A percentile compares a stretch with the other conserved stretches of the same genome.
Conservation (phyloP, 2,888 invertebrate genomes). For the Hydriomena furcata region DNA sequence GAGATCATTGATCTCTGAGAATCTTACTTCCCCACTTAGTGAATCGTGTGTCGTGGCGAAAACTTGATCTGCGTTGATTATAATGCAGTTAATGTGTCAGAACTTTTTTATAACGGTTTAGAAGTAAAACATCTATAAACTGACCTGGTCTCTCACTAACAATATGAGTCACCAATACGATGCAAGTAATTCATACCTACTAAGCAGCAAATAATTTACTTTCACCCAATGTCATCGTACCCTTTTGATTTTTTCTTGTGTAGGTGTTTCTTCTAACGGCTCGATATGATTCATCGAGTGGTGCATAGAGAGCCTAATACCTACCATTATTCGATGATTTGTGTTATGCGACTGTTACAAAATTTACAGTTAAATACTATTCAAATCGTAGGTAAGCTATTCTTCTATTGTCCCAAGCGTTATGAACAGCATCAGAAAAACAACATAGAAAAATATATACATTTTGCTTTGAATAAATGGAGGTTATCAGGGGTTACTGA, state of each 20-base stretch:
- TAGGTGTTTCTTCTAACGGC: conserved; percentile 49
- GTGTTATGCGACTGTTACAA: conserved; percentile 68
- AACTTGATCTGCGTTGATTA: too few relatives aligned
- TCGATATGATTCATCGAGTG: conserved; percentile 51
- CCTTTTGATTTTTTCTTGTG: conserved; percentile 14
- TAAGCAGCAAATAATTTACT: conserved; percentile 14
- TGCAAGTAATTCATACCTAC: background rate
- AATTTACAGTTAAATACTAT: conserved; percentile 54
- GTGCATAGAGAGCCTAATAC: conserved; percentile 24
- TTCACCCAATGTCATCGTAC: conserved; percentile 17
- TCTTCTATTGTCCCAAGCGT: conserved; percentile 1
- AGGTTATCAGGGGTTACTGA: background rate
- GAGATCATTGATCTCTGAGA: too few relatives aligned
- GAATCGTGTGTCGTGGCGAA: too few relatives aligned
- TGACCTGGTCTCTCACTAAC: too few relatives aligned
- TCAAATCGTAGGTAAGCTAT: background rate
- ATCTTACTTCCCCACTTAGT: too few relatives aligned
- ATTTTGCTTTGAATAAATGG: background rate
- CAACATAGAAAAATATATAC: background rate
- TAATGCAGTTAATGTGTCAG: too few relatives aligned
- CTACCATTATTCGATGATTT: conserved; percentile 54
- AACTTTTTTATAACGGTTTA: too few relatives aligned
- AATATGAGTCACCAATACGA: conserved; percentile 2
- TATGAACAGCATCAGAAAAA: conserved; percentile 1
- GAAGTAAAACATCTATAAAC: too few relatives aligned